Evolutionary conservation across 2,113 vertebrate species (phyloP).

Genomic region (Paedocypris sp.): DNA sequence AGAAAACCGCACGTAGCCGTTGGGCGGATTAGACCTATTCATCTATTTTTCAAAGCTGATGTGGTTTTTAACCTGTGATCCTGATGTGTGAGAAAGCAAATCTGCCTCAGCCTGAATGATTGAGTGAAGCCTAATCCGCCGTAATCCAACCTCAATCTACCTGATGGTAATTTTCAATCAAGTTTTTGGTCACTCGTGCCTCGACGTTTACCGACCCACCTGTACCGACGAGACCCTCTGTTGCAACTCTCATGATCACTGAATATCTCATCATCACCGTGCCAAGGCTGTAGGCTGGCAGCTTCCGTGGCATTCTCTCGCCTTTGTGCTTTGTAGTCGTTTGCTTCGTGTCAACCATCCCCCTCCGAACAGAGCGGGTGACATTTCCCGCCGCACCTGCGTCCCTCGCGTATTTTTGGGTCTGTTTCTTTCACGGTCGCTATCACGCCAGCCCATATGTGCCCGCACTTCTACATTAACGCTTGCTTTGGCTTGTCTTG

Average conservation of each 20-base stretch:
- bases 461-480: slow-evolving; percentile 24
- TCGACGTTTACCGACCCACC: slow-evolving; percentile 34
- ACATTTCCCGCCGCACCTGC: slow-evolving; percentile 46
- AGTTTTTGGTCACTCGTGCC: too few species aligned
- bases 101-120: slow-evolving; percentile 8
- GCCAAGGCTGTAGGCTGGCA: slow-evolving; percentile 28
- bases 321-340: slow-evolving; percentile 45
- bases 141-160: neutral
- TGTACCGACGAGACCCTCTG: slow-evolving; percentile 25
- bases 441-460: neutral
- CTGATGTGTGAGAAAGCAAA: neutral
- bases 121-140: slow-evolving; percentile 6
- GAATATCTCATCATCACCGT: slow-evolving; percentile 25
- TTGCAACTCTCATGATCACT: neutral
- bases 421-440: neutral
- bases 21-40: neutral
- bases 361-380: slow-evolving; percentile 28
- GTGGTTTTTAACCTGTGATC: neutral
- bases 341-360: slow-evolving; percentile 36
- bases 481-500: neutral
- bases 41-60: neutral
- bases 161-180: neutral
- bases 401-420: slow-evolving; percentile 25
- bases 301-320: slow-evolving; percentile 34
- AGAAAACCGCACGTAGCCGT: neutral